Conservation (phyloP, 2,888 invertebrate genomes). For the Esperia sulphurella region DNA sequence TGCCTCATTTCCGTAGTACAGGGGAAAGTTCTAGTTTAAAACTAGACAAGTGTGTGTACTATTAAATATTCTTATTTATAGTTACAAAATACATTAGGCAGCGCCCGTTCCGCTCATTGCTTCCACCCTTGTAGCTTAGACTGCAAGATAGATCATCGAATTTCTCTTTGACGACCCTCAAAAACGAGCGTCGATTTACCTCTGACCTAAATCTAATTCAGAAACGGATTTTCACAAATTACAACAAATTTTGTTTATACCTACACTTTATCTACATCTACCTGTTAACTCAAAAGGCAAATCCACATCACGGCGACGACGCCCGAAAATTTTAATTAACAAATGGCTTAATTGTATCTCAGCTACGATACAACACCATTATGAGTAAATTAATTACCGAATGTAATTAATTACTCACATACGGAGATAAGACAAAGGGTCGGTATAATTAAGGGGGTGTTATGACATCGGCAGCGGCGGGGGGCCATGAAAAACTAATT, state of each 20-base stretch:
- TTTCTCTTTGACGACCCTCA: too few species aligned
- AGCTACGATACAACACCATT: slow-evolving; percentile 41
- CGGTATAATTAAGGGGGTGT: slow-evolving; percentile 39
- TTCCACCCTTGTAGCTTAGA: too few species aligned
- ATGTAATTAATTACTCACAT: slow-evolving; percentile 62
- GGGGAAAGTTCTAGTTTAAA: too few species aligned
- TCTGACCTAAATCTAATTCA: too few species aligned
- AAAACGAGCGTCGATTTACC: too few species aligned
- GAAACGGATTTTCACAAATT: too few species aligned
- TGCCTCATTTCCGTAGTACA: too few species aligned
- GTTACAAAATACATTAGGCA: too few species aligned
- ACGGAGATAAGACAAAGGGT: slow-evolving; percentile 50
- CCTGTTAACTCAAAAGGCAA: not conserved
- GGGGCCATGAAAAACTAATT: slow-evolving; percentile 59
- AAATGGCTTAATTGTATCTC: slow-evolving; percentile 47
- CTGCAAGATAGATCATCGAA: too few species aligned
- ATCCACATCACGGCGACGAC: not conserved
- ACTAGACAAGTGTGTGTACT: too few species aligned
- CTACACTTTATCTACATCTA: not conserved
- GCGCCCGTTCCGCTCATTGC: too few species aligned
- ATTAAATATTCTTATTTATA: too few species aligned
- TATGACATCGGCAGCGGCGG: slow-evolving; percentile 38
- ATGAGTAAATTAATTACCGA: slow-evolving; percentile 58
- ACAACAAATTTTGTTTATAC: not conserved
- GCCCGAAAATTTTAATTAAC: slow-evolving; percentile 42